Conservation (phyloP, 1,140 invertebrate species). For the Parasteatoda tepidariorum region DNA sequence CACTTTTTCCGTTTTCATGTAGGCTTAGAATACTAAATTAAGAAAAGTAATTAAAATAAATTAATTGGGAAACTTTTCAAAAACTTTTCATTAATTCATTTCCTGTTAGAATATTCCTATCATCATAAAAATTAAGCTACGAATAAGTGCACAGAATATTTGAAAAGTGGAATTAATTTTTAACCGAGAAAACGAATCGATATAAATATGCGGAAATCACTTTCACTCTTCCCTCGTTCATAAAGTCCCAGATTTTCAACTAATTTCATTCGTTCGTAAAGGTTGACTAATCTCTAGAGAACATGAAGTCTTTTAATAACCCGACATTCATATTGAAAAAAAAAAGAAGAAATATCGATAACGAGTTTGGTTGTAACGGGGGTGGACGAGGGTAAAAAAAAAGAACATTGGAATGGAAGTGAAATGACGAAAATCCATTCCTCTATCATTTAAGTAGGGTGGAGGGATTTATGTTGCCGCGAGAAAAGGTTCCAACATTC, state of each 20-base stretch:
- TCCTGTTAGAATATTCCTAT: no score
- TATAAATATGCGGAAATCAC: no score
- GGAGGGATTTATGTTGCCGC: slow-evolving; percentile 12
- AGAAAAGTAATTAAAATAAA: no score
- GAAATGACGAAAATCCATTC: slow-evolving; percentile 28
- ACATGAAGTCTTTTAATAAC: not conserved
- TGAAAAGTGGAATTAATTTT: no score
- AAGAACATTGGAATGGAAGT: not conserved
- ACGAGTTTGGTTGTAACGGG: not conserved
- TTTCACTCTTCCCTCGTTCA: not conserved
- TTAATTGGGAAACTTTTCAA: no score
- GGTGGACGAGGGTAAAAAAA: not conserved
- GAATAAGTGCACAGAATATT: no score
- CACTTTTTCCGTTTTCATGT: no score
- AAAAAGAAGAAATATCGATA: not conserved
- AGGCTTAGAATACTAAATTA: no score
- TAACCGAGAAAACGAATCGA: no score
- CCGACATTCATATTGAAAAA: not conserved
- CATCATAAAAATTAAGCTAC: no score
- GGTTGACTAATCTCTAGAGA: not conserved
- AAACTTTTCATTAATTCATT: no score
- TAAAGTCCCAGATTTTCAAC: not conserved
- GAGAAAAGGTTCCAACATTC: slow-evolving; percentile 17
- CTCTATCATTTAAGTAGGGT: slow-evolving; percentile 3
- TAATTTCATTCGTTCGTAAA: not conserved